Base-by-base conservation (phyloP, 2,113 vertebrate species). In the Platycercus adscitus region DNA sequence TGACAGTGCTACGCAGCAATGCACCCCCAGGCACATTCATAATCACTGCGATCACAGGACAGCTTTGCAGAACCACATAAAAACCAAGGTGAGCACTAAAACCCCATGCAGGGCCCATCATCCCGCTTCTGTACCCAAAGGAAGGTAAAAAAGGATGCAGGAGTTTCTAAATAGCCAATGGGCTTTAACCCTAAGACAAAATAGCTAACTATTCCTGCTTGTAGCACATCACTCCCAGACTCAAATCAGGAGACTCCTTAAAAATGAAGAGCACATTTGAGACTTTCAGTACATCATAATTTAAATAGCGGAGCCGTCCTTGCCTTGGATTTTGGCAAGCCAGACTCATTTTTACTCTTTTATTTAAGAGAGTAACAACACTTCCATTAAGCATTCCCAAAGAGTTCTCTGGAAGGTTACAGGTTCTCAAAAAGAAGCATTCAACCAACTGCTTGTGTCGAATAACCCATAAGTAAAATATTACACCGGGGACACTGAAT, bases 401-500 rank as follows among this genome's bases (percentile, higher is more conserved):
- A 49, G 44, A 83, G 49, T 69, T 87, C 63, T 61, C 33, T 15
- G 37, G 50, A 56, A 95, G 94, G 60, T 60, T 53, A 53, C 52
- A 50, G 77, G 37, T 20, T 63, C 49, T 46, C 61, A 43, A 89
- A 85, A 70, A 0, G 19, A 49, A 80, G 13, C 66, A 66, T 41
- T 89, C 60, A 90, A 88, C 12, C 58, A 88, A 81, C 25, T 39
- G 73, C 64, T 65, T 71, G 43, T 20, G 39, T 81, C 70, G 58
- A 81, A 28, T 65, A 94, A 85, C 69, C 64, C 29, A 1, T 50
- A 90, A 95, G 58, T 49, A 78, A 95, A 94, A 81, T 79, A 93
- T 93, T 96, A 81, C 13, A 84, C 20, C 89, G n/a, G n/a, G 33
- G 4, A 86, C 70, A 86, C 13, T 96, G 91, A 97, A 96, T 35